Percentiles rank a stretch among this genome's conserved stretches.
phyloP scores from a whole-genome alignment of 2,113 vertebrate species.

The Phylloscopus trochilus region DNA sequence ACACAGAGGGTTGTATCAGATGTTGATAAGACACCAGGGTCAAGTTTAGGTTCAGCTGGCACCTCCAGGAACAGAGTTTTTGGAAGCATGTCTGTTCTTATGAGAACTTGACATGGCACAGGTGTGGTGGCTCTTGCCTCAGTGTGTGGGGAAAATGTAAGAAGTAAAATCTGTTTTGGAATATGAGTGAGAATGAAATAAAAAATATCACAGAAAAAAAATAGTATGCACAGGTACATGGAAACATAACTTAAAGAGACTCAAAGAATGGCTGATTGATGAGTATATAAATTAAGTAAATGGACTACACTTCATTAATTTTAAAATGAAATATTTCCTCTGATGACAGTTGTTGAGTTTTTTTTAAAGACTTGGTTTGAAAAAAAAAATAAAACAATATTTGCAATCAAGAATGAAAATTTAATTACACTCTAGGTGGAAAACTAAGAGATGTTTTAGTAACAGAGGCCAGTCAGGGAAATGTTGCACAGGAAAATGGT shows the following conservation, averaged over 20 bases:
- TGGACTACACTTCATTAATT: neutral
- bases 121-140: neutral
- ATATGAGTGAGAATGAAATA: neutral
- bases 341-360: neutral
- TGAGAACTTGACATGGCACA: neutral
- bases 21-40: neutral
- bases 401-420: neutral
- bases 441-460: neutral
- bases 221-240: neutral
- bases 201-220: neutral
- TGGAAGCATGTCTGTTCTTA: neutral
- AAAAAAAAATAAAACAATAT: neutral
- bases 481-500: neutral
- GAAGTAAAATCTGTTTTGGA: neutral
- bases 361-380: neutral
- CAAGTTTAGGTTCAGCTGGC: neutral
- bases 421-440: neutral
- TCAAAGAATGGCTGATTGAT: neutral
- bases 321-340: neutral
- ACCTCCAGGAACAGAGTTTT: neutral
- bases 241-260: neutral
- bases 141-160: neutral
- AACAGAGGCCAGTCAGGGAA: neutral
- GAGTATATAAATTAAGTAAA: neutral
- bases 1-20: neutral